Evolutionary conservation across 2,113 vertebrate genomes (phyloP), one percentile per base, ranked within the genome.

Genomic region (Chelonoidis abingdonii): DNA sequence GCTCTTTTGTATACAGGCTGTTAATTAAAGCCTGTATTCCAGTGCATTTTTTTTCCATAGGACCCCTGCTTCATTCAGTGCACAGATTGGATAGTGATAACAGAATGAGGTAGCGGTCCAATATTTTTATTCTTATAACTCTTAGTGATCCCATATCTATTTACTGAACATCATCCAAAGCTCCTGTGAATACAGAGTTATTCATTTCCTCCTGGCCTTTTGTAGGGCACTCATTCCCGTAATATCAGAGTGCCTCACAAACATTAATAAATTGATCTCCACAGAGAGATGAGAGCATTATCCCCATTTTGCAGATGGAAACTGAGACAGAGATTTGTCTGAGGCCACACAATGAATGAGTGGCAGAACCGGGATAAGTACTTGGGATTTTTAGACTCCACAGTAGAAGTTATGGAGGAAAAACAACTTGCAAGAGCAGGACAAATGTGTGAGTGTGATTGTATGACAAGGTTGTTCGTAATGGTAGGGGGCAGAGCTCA

Each of bases 1-100:
- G 52, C 84, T 16, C 5, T 1, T 85, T 47, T 27, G 38, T 82
- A 10, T 10, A 31, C 62, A 29, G 35, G 75, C 11, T 31, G 24
- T 59, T 59, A 65, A 16, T 88, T 82, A 4, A 17, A 82, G 59
- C 16, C 19, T 79, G 19, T 27, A 16, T 86, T 1, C 10, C 47
- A 57, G 17, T 85, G 29, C 79, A 79, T 6, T 0, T 10, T 4
- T 41, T 38, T 14, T 54, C 22, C 2, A 0, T 49, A 24, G 16
- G 7, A 38, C 65, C 12, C 27, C 57, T 59, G 27, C 27, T 3
- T 59, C 27, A 59, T 59, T 59, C 27, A 59, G 11, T 59, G 57
- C 57, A 29, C 62, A 54, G 31, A 2, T 84, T 91, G 80, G 56
- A 44, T 87, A 11, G 2, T 54, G 78, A 22, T 84, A 3, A 1